phyloP scores from a whole-genome alignment of 2,888 invertebrate species.

The Machimus rusticus region DNA sequence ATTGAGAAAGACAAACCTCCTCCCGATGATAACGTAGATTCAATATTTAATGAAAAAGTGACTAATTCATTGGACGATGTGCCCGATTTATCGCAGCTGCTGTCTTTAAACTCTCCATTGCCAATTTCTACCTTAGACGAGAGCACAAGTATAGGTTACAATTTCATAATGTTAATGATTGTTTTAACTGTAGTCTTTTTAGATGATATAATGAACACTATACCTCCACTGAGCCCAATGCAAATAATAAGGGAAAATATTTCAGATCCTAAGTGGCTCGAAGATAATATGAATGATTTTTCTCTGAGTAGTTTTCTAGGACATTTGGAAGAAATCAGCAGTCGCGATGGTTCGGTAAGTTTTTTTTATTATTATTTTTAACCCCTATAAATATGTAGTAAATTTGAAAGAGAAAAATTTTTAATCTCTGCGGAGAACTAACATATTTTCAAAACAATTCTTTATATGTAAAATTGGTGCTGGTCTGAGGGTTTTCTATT shows the following conservation, averaged over 20 bases:
- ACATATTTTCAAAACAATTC: background rate
- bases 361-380: background rate
- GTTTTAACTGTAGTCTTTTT: background rate
- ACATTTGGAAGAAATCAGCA: constrained; percentile 72
- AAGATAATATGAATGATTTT: constrained; percentile 79
- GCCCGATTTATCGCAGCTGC: constrained; percentile 46
- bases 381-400: background rate
- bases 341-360: constrained; percentile 54
- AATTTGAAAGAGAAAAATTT: background rate
- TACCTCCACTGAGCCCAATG: constrained; percentile 69
- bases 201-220: constrained; percentile 56
- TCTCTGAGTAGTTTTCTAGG: constrained; percentile 86
- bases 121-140: constrained; percentile 46
- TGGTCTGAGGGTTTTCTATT: too few species aligned
- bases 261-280: constrained; percentile 61
- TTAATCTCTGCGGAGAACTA: background rate
- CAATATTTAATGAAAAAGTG: constrained; percentile 9
- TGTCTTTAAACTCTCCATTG: constrained; percentile 47
- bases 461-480: background rate
- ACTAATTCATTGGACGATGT: constrained; percentile 25
- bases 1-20: background rate
- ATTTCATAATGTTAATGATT: background rate
- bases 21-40: background rate
- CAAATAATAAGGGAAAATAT: constrained; percentile 69
- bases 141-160: constrained; percentile 43